Percentiles rank a stretch among this genome's conserved stretches.
Conservation (phyloP, 2,113 vertebrate species). For the Dipodomys merriami region DNA sequence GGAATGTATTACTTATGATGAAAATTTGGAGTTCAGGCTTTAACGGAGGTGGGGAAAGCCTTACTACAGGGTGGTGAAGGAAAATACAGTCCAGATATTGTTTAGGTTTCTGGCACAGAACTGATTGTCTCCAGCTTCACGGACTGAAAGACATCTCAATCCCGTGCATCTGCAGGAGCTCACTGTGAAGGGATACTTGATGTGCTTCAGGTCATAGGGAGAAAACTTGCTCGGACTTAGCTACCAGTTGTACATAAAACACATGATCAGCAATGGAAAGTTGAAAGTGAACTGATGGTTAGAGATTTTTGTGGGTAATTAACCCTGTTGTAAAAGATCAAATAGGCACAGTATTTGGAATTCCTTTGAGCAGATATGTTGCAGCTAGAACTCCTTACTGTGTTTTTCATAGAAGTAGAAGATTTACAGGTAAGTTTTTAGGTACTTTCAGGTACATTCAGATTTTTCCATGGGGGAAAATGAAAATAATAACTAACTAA, state of each 20-base stretch:
- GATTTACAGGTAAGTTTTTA: not conserved
- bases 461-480: not conserved
- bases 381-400: not conserved
- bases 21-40: not conserved
- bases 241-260: not conserved
- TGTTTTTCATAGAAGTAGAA: conserved; percentile 35
- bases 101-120: not conserved
- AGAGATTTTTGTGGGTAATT: not conserved
- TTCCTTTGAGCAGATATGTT: not conserved
- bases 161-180: not conserved
- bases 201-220: not conserved
- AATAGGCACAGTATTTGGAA: not conserved
- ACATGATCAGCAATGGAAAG: not conserved
- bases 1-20: not conserved
- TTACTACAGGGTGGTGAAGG: not conserved
- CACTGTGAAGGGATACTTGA: not conserved
- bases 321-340: not conserved
- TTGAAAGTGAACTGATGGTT: not conserved
- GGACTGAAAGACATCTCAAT: not conserved
- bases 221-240: not conserved
- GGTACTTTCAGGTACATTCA: not conserved
- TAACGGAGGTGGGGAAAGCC: not conserved
- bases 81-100: not conserved
- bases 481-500: not conserved
- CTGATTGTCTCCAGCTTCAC: not conserved